Base-by-base conservation (phyloP, 2,888 invertebrate species). In the Hermodice carunculata region DNA sequence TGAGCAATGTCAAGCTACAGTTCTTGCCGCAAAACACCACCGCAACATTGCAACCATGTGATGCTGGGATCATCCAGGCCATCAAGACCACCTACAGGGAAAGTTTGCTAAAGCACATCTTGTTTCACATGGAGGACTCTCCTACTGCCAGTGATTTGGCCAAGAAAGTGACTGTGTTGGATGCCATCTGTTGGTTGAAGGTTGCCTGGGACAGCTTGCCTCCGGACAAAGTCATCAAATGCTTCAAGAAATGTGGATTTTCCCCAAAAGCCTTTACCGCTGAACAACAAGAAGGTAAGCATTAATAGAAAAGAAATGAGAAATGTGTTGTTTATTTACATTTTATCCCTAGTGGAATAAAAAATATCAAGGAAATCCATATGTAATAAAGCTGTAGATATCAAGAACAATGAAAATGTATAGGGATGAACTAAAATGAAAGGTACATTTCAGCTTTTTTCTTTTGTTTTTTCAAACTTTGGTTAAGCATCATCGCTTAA, bases 21-120 rank as follows among this genome's bases (percentile, higher is more conserved):
- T 44, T 44, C 44, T 24, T 44, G 44, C 44, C 44, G 6, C 19
- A n/a, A n/a, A 44, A 44, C 44, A 44, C 44, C 8, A 44, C 44
- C 11, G 22, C 19, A n/a, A 44, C 22, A n/a, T 19, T 24, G 19
- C 44, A 44, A n/a, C 44, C 44, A 5, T 44, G 44, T 44, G 44
- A 44, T n/a, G 19, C 22, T n/a, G 44, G 44, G 6, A 44, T 44
- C 44, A 44, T 6, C 44, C 5, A n/a, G 44, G 19, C 6, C n/a
- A 6, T 44, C n/a, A 44, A 44, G 44, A 24, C 19, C 22, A n/a
- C n/a, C 44, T 44, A 44, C 44, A 5, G n/a, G 44, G 22, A 44
- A 24, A n/a, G 6, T 11, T 24, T 11, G 5, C 8, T 44, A 5
- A n/a, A n/a, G 22, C 22, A n/a, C n/a, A 24, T 44, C 19, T 19